phyloP scores from a whole-genome alignment of 2,113 vertebrate genomes.

The Syngnathus typhle region DNA sequence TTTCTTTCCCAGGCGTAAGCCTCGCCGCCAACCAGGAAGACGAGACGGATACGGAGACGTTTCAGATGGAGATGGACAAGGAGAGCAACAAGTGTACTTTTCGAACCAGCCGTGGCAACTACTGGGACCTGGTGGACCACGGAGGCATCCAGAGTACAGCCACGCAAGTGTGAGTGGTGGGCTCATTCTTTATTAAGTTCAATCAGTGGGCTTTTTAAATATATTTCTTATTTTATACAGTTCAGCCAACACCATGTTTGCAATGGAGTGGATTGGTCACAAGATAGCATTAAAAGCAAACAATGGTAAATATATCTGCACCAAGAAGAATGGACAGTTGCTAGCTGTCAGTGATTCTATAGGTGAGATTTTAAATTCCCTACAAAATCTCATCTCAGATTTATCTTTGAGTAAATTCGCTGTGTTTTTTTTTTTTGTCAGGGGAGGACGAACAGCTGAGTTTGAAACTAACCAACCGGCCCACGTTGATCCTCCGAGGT shows the following conservation, averaged over 20 bases:
- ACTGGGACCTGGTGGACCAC: constrained; percentile 89
- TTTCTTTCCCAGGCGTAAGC: constrained; percentile 77
- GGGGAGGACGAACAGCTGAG: constrained; percentile 85
- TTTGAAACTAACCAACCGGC: constrained; percentile 92
- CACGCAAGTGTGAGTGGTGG: constrained; percentile 79
- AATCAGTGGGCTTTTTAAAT: background rate
- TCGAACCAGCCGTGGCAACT: constrained; percentile 82
- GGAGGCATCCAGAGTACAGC: constrained; percentile 88
- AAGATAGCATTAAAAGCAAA: constrained; percentile 84
- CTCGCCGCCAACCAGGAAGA: constrained; percentile 95
- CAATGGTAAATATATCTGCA: constrained; percentile 91
- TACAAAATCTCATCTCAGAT: background rate
- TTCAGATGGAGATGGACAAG: constrained; percentile 91
- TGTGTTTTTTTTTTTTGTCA: constrained; percentile 40
- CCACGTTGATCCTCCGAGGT: constrained; percentile 88
- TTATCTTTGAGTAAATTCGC: background rate
- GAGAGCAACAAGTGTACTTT: constrained; percentile 86
- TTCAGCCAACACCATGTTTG: constrained; percentile 84
- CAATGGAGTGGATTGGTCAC: constrained; percentile 86
- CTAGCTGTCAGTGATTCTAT: constrained; percentile 80
- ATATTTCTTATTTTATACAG: constrained; percentile 55
- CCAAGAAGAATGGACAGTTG: constrained; percentile 92
- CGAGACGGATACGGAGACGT: constrained; percentile 90
- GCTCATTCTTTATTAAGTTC: background rate
- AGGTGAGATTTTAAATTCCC: constrained; percentile 63